These are phyloP conservation scores for Drosophila prostipennis DNA, from an alignment of 2,888 invertebrate genomes.

Conservation along the genomic window DNA sequence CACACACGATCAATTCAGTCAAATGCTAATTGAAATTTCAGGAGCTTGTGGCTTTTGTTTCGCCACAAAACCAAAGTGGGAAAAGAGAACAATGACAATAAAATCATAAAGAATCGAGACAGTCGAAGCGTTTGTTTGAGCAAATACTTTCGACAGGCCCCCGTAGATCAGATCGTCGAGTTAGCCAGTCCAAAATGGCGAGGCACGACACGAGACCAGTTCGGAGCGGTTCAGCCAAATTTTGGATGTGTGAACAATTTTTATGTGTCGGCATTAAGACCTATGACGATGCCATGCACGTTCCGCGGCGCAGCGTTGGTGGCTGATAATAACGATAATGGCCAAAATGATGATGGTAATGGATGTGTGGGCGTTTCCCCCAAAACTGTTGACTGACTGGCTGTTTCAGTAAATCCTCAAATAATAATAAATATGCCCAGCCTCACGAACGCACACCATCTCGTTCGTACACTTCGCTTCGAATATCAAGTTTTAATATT, in stretches of 20 bases:
- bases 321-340: slow-evolving; percentile 47
- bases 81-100: slow-evolving; percentile 20
- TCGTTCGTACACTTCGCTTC: slow-evolving; percentile 21
- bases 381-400: slow-evolving; percentile 18
- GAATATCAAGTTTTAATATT: no score
- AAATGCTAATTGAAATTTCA: slow-evolving; percentile 47
- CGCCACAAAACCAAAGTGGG: slow-evolving; percentile 9
- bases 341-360: slow-evolving; percentile 44
- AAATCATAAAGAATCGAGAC: slow-evolving; percentile 33
- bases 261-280: slow-evolving; percentile 49
- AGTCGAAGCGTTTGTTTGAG: slow-evolving; percentile 1
- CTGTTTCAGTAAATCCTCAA: slow-evolving; percentile 53
- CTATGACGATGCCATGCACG: slow-evolving; percentile 61
- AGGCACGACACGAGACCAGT: slow-evolving; percentile 13
- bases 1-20: slow-evolving; percentile 30
- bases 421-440: no score
- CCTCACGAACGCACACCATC: slow-evolving; percentile 19
- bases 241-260: slow-evolving; percentile 57
- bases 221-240: slow-evolving; percentile 23
- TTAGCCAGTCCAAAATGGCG: slow-evolving; percentile 9
- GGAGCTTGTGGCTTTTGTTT: slow-evolving; percentile 24
- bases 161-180: slow-evolving; percentile 19
- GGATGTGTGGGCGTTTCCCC: slow-evolving; percentile 39
- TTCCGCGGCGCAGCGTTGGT: slow-evolving; percentile 33
- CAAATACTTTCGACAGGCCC: slow-evolving; percentile 23